A percentile compares a stretch with the other conserved stretches of the same genome.
Evolutionary conservation across 2,888 invertebrate genomes (phyloP).

Genomic region (Zaprionus lineosus): DNA sequence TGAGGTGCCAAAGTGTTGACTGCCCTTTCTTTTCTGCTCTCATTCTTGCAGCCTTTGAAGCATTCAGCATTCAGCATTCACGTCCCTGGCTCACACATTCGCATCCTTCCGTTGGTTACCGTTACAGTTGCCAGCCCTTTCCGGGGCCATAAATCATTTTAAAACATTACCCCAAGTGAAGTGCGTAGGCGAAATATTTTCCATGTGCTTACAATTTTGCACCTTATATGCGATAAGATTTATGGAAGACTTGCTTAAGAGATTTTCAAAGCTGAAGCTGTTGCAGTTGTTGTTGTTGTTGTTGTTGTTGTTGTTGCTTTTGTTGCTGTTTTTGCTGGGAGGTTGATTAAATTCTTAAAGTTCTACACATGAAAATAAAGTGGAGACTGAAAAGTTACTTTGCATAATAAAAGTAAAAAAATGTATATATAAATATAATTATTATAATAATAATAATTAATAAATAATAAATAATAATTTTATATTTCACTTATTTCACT

Average conservation of each 20-base stretch:
- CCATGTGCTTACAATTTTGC: slow-evolving; percentile 59
- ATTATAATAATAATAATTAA: too few species aligned
- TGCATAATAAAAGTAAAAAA: too few species aligned
- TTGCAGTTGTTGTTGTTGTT: slow-evolving; percentile 8
- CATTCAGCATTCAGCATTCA: too few species aligned
- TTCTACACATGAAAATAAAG: slow-evolving; percentile 4
- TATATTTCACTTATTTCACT: slow-evolving; percentile 1
- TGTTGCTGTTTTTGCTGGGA: slow-evolving; percentile 3
- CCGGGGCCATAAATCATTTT: slow-evolving; percentile 67
- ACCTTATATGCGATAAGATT: slow-evolving; percentile 61
- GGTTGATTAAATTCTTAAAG: slow-evolving; percentile 60
- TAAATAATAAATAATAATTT: too few species aligned
- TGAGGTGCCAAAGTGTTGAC: slow-evolving; percentile 54
- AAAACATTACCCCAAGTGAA: slow-evolving; percentile 59
- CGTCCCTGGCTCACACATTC: slow-evolving; percentile 46
- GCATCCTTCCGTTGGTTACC: slow-evolving; percentile 36
- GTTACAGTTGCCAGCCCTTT: slow-evolving; percentile 10
- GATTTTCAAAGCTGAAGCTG: slow-evolving; percentile 38
- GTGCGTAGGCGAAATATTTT: slow-evolving; percentile 60
- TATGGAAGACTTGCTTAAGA: slow-evolving; percentile 52
- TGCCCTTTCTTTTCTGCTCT: background rate
- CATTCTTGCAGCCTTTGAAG: background rate
- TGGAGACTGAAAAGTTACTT: slow-evolving; percentile 2
- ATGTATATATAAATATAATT: too few species aligned
- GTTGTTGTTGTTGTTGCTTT: slow-evolving; percentile 2